Evolutionary conservation across 2,888 invertebrate genomes (phyloP).

Genomic region (Diplolepis rosae): DNA sequence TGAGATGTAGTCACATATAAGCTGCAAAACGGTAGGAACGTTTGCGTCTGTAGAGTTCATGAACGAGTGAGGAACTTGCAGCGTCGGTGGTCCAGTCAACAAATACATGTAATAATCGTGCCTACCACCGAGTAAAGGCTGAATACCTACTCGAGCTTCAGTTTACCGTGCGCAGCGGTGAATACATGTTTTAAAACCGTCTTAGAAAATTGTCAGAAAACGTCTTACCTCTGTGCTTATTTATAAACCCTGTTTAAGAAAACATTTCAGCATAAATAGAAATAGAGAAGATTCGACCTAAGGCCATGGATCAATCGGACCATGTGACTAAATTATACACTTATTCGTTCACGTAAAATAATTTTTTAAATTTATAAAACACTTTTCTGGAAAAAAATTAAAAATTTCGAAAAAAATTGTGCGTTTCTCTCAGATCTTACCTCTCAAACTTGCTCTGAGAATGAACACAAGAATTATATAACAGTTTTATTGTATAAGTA

Average conservation of each 20-base stretch:
- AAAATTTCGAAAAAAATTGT: too few species aligned
- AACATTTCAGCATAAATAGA: not conserved
- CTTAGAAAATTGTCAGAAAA: constrained; percentile 23
- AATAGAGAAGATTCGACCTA: not conserved
- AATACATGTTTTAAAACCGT: not conserved
- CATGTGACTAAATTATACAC: too few species aligned
- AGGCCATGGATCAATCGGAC: too few species aligned
- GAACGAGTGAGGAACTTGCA: constrained; percentile 35
- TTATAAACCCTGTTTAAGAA: not conserved
- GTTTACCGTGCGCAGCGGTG: constrained; percentile 34
- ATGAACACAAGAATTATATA: too few species aligned
- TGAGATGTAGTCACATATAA: constrained; percentile 1
- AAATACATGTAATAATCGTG: constrained; percentile 71
- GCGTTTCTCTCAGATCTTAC: too few species aligned
- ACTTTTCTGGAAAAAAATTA: too few species aligned
- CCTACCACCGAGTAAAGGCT: constrained; percentile 63
- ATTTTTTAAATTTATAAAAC: too few species aligned
- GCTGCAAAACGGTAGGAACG: constrained; percentile 10
- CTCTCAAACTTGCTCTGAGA: too few species aligned
- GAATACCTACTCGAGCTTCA: constrained; percentile 55
- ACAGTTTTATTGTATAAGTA: too few species aligned
- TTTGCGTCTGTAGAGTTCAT: constrained; percentile 12
- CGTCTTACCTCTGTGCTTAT: not conserved
- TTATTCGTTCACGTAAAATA: too few species aligned
- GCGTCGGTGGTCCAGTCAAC: constrained; percentile 68